Percentiles rank a stretch among this genome's conserved stretches.
Conservation (phyloP, 2,888 invertebrate species). For the Eristalis arbustorum region DNA sequence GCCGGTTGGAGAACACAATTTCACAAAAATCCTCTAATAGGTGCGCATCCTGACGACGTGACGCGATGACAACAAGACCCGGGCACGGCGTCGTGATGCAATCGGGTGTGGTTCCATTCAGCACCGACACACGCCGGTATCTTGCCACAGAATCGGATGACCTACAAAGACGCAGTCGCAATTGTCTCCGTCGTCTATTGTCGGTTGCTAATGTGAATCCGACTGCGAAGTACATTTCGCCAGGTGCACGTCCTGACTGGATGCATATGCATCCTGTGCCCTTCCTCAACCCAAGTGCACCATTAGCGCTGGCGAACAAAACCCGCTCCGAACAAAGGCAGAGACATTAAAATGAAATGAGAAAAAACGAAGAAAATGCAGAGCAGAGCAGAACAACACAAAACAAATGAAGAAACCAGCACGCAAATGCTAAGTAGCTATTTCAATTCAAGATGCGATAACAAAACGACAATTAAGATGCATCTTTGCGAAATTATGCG, state of each 20-base stretch:
- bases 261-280: constrained; percentile 60
- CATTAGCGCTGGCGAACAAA: constrained; percentile 19
- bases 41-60: constrained; percentile 23
- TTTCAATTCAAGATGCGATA: constrained; percentile 70
- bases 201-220: constrained; percentile 48
- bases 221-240: constrained; percentile 37
- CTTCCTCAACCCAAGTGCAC: constrained; percentile 46
- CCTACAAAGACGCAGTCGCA: constrained; percentile 60
- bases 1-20: background rate
- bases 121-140: background rate
- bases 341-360: constrained; percentile 39
- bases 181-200: constrained; percentile 54
- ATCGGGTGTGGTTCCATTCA: constrained; percentile 9
- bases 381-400: constrained; percentile 1
- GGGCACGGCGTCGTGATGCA: constrained; percentile 38
- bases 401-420: constrained; percentile 46
- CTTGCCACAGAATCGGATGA: constrained; percentile 58
- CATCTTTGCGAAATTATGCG: constrained; percentile 68
- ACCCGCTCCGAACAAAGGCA: constrained; percentile 37
- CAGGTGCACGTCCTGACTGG: constrained; percentile 53
- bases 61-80: background rate
- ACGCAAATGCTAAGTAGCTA: constrained; percentile 70
- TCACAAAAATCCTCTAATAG: constrained; percentile 34
- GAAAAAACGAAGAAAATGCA: constrained; percentile 1
- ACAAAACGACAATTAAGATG: constrained; percentile 70